A percentile compares a stretch with the other conserved stretches of the same genome.
Conservation (phyloP, 1,140 invertebrate species). For the Ridgeia piscesae region DNA sequence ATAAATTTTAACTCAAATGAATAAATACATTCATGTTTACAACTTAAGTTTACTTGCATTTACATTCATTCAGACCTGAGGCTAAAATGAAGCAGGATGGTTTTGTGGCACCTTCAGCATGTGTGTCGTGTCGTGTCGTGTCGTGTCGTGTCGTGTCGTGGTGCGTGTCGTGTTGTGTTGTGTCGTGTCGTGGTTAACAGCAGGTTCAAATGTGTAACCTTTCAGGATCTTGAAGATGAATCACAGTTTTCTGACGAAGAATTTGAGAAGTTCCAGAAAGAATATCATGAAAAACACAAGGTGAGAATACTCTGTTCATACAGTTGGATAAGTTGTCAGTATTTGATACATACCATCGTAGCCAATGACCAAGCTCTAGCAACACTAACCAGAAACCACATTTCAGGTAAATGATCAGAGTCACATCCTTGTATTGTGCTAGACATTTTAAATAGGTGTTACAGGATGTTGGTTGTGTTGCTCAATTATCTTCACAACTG, state of each 20-base stretch:
- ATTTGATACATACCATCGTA: not conserved
- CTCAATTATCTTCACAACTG: no score
- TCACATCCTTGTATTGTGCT: no score
- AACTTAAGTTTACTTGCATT: no score
- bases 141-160: not conserved
- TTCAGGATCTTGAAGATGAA: constrained; percentile 63
- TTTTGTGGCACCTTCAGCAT: not conserved
- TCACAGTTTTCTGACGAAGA: constrained; percentile 81
- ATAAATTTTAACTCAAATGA: not conserved
- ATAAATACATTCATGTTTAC: not conserved
- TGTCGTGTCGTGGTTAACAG: not conserved
- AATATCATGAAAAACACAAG: constrained; percentile 50
- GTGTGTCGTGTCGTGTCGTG: not conserved
- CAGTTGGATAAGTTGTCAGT: not conserved
- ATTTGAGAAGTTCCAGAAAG: constrained; percentile 68
- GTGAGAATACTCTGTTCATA: not conserved
- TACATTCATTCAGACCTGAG: not conserved
- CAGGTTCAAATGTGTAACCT: constrained; percentile 18
- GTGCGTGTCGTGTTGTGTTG: no score
- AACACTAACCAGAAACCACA: no score
- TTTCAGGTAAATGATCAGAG: no score
- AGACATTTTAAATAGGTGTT: no score
- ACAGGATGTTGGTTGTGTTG: no score
- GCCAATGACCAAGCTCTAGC: no score
- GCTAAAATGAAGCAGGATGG: not conserved